Evolutionary conservation across 2,797 vertebrate species (phyloP).

Genomic region (Eulemur mongoz): DNA sequence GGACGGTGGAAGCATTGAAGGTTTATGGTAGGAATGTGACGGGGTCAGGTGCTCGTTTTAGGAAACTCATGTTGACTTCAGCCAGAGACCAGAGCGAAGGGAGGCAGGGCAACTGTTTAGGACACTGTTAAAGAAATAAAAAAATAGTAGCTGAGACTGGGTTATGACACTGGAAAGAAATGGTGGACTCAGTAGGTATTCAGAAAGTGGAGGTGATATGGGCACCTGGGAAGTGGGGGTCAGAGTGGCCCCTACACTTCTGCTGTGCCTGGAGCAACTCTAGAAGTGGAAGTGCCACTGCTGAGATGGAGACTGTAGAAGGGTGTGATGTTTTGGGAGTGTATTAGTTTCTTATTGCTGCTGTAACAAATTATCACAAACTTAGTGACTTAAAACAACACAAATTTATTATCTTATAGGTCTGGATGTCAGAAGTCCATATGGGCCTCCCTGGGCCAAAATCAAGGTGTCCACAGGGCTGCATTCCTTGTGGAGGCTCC

Average conservation of each 20-base stretch:
- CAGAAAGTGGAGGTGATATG: not conserved
- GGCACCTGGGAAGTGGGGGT: not conserved
- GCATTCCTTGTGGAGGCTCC: not conserved
- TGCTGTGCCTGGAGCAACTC: not conserved
- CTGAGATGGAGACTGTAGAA: not conserved
- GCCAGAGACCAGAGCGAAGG: not conserved
- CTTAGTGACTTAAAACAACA: too few relatives aligned
- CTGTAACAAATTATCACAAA: not conserved
- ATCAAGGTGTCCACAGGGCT: not conserved
- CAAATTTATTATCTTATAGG: too few relatives aligned
- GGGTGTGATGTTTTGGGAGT: not conserved
- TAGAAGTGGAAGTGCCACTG: not conserved
- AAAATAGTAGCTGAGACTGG: not conserved
- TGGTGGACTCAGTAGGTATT: not conserved
- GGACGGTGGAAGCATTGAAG: not conserved
- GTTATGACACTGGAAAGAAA: not conserved
- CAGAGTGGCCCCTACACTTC: not conserved
- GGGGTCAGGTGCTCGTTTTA: not conserved
- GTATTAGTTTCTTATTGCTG: not conserved
- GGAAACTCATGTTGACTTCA: not conserved
- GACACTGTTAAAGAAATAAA: not conserved
- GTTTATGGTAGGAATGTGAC: not conserved
- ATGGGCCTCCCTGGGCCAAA: not conserved
- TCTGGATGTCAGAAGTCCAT: not conserved
- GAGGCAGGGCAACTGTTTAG: not conserved